Evolutionary conservation across 2,888 invertebrate genomes (phyloP).

Genomic region (Cryptocheilus praepositus): DNA sequence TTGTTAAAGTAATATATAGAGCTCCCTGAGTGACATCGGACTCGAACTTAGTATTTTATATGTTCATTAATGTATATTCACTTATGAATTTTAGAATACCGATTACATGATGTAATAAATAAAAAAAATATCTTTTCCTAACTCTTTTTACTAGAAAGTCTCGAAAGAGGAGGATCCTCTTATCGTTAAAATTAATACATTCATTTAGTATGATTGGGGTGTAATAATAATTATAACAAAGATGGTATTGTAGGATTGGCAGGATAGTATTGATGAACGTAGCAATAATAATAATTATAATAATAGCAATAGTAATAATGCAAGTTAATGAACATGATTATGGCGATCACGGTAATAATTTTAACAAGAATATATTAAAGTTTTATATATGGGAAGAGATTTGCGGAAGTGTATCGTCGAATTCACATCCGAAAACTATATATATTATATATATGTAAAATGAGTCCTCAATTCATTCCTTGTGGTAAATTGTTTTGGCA

Average conservation of each 20-base stretch:
- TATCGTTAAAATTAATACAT: background rate
- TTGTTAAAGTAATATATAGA: slow-evolving; percentile 48
- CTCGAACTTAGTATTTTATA: slow-evolving; percentile 63
- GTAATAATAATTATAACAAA: slow-evolving; percentile 35
- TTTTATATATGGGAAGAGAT: slow-evolving; percentile 58
- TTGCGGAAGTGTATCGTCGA: slow-evolving; percentile 43
- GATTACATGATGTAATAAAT: slow-evolving; percentile 47
- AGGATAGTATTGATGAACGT: slow-evolving; percentile 54
- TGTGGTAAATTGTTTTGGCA: slow-evolving; percentile 13
- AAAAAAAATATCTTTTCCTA: slow-evolving; percentile 42
- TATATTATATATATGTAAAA: slow-evolving; percentile 44
- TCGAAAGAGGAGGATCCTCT: slow-evolving; percentile 27
- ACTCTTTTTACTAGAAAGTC: background rate
- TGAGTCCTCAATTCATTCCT: slow-evolving; percentile 31
- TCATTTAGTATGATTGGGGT: slow-evolving; percentile 25
- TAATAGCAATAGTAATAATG: slow-evolving; percentile 50
- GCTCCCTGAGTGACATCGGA: slow-evolving; percentile 25
- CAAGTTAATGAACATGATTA: slow-evolving; percentile 51
- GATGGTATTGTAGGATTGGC: slow-evolving; percentile 36
- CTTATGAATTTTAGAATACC: slow-evolving; percentile 54
- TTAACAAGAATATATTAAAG: slow-evolving; percentile 69
- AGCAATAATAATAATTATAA: slow-evolving; percentile 49
- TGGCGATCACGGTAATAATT: slow-evolving; percentile 27
- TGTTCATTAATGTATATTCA: slow-evolving; percentile 66
- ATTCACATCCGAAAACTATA: slow-evolving; percentile 42